phyloP scores from a whole-genome alignment of 2,888 invertebrate genomes.

The Lycocerus yunnanus region DNA sequence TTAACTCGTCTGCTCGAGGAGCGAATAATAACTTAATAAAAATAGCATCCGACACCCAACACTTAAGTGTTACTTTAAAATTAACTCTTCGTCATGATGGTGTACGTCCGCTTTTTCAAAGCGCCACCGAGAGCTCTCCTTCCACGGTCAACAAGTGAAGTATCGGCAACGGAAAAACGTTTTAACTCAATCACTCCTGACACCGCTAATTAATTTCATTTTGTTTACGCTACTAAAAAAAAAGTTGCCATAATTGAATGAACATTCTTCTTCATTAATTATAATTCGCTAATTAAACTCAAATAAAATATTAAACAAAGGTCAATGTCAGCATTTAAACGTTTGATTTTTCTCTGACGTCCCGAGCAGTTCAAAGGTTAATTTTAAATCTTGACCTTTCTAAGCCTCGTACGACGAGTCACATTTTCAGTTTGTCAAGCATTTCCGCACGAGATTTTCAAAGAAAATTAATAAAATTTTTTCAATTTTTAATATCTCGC shows the following conservation, averaged over 20 bases:
- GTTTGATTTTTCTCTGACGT: not conserved
- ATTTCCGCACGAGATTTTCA: not conserved
- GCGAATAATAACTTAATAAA: constrained; percentile 1
- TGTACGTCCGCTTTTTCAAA: too few relatives aligned
- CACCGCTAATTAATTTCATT: not conserved
- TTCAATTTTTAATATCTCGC: not conserved
- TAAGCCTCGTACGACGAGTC: not conserved
- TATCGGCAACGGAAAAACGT: not conserved
- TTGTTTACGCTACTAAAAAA: not conserved
- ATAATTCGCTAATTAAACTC: not conserved
- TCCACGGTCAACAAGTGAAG: not conserved
- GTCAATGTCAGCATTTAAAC: not conserved
- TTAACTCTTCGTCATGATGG: not conserved
- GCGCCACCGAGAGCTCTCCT: too few relatives aligned
- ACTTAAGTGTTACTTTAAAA: not conserved
- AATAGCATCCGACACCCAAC: not conserved
- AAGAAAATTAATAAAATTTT: not conserved
- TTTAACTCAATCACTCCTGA: not conserved
- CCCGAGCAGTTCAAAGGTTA: not conserved
- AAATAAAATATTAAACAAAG: not conserved
- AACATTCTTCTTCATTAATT: not conserved
- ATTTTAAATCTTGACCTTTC: not conserved
- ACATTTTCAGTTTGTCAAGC: not conserved
- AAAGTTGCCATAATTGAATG: not conserved
- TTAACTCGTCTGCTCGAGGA: not conserved